These are phyloP conservation scores for Strix aluco DNA, from an alignment of 2,113 vertebrate genomes.

Conservation along the genomic window DNA sequence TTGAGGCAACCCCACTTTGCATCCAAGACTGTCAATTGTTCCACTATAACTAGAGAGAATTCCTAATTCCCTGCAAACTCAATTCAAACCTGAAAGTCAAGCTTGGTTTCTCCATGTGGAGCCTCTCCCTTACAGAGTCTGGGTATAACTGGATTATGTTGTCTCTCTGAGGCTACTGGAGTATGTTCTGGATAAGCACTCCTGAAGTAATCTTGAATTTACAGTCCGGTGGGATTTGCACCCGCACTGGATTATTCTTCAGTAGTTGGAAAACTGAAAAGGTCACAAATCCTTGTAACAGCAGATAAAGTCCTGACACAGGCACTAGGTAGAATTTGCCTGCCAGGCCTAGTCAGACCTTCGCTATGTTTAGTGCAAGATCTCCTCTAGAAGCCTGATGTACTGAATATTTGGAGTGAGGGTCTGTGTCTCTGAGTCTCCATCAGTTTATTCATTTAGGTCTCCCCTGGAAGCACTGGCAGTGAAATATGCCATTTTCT, in stretches of 20 bases:
- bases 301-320: neutral
- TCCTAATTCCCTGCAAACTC: neutral
- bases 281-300: neutral
- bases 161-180: neutral
- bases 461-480: neutral
- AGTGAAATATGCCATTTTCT: neutral
- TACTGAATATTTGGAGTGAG: neutral
- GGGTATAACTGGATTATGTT: rapidly evolving
- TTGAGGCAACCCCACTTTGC: neutral
- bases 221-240: neutral
- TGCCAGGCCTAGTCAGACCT: neutral
- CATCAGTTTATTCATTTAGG: neutral
- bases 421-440: neutral
- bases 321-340: neutral
- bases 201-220: neutral
- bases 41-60: neutral
- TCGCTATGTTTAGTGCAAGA: rapidly evolving
- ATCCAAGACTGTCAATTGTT: neutral
- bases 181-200: neutral
- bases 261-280: neutral
- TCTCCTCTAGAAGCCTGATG: neutral
- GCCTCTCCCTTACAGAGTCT: neutral
- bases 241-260: neutral
- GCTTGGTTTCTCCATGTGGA: neutral
- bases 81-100: neutral